Conservation (phyloP, 2,888 invertebrate genomes). For the Ceramica pisi region DNA sequence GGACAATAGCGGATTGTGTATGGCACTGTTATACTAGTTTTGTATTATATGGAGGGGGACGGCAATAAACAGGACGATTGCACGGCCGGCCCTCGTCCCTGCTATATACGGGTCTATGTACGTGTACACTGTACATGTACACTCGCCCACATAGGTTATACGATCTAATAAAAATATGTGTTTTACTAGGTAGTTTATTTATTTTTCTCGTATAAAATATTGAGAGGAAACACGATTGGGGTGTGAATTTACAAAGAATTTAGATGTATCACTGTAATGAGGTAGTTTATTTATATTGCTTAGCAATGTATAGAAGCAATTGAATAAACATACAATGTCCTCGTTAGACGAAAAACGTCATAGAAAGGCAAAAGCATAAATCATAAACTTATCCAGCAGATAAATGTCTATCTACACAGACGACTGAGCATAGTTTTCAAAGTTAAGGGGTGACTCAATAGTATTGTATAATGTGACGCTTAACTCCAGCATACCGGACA, state of each 20-base stretch:
- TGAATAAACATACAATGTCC: constrained; percentile 7
- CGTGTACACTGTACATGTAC: constrained; percentile 50
- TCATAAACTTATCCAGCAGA: constrained; percentile 40
- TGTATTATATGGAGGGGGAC: constrained; percentile 72
- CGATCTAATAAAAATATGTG: constrained; percentile 63
- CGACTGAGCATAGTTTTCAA: constrained; percentile 50
- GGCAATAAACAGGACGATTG: constrained; percentile 78
- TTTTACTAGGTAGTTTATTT: constrained; percentile 56
- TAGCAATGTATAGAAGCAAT: background rate
- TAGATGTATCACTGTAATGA: constrained; percentile 1
- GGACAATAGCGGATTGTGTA: constrained; percentile 72
- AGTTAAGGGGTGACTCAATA: constrained; percentile 55
- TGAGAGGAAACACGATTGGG: constrained; percentile 37
- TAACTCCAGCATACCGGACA: constrained; percentile 52
- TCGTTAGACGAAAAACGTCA: background rate
- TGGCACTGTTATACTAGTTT: constrained; percentile 74
- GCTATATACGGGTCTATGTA: constrained; percentile 54
- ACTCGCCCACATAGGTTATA: constrained; percentile 56
- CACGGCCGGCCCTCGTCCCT: constrained; percentile 66
- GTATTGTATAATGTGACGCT: constrained; percentile 58
- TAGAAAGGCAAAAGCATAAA: constrained; percentile 10
- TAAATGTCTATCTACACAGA: constrained; percentile 44
- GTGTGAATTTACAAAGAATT: constrained; percentile 11
- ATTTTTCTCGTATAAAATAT: constrained; percentile 51
- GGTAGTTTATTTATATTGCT: background rate